These are phyloP conservation scores for Ochlodes sylvanus DNA, from an alignment of 2,888 invertebrate genomes.

Conservation along the genomic window DNA sequence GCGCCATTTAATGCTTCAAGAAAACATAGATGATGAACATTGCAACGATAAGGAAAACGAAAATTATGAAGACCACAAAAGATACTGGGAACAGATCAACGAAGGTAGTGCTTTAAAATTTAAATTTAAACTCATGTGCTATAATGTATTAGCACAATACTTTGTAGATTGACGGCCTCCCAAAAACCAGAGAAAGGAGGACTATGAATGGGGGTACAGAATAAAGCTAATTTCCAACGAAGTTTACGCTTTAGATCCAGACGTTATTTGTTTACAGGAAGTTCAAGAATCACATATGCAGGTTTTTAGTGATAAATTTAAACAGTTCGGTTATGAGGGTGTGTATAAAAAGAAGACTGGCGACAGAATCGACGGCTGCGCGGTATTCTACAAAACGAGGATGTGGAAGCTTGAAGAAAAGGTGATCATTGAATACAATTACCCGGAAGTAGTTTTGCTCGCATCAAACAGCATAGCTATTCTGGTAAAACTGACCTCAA, in stretches of 20 bases:
- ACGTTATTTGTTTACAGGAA: slow-evolving; percentile 9
- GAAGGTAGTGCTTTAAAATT: background rate
- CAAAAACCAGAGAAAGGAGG: background rate
- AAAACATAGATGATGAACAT: too few species aligned
- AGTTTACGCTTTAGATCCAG: background rate
- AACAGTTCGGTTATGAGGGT: background rate
- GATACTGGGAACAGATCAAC: background rate
- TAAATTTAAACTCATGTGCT: background rate
- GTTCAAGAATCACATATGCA: background rate
- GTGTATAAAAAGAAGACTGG: slow-evolving; percentile 10
- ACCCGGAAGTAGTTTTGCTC: background rate
- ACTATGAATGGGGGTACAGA: background rate
- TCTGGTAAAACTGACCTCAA: background rate
- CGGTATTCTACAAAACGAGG: background rate
- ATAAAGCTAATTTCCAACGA: background rate
- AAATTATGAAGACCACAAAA: too few species aligned
- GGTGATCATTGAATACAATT: background rate
- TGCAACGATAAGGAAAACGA: too few species aligned
- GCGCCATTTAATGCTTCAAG: too few species aligned
- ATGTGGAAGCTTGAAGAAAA: background rate
- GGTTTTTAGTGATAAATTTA: background rate
- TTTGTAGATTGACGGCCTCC: background rate
- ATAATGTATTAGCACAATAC: background rate
- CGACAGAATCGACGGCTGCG: background rate
- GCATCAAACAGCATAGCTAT: background rate